These are phyloP conservation scores for Zosterops hypoxanthus DNA, from an alignment of 2,113 vertebrate genomes.

Conservation along the genomic window DNA sequence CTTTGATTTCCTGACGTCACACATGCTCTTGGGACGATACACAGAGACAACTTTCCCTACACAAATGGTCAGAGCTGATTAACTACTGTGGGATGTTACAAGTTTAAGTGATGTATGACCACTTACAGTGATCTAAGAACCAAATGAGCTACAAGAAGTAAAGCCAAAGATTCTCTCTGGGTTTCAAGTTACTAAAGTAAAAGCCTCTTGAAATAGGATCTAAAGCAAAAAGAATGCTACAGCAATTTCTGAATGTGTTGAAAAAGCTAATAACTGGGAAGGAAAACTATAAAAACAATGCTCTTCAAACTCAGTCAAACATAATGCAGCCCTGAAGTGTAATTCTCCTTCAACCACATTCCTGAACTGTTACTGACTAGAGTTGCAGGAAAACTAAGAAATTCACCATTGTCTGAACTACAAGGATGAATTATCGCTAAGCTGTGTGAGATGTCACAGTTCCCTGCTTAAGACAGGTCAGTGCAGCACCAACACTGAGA, in stretches of 20 bases:
- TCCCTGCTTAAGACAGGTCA: background rate
- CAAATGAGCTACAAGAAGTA: background rate
- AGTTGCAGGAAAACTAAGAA: background rate
- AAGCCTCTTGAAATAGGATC: background rate
- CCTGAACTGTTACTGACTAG: background rate
- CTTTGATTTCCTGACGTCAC: background rate
- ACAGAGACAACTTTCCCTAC: background rate
- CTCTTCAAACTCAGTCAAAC: background rate
- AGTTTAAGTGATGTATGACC: background rate
- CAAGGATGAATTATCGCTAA: background rate
- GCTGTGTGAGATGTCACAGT: background rate
- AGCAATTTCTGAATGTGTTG: background rate
- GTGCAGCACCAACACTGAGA: background rate
- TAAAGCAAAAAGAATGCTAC: background rate
- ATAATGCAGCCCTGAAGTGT: background rate
- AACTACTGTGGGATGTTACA: background rate
- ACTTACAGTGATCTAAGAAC: background rate
- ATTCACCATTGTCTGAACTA: background rate
- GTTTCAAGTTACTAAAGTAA: slow-evolving; percentile 21
- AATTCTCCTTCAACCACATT: background rate
- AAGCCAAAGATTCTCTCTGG: background rate
- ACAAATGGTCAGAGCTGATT: background rate
- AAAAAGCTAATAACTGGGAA: background rate
- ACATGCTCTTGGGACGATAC: background rate
- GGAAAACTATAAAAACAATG: background rate